These are phyloP conservation scores for Calephelis nemesis DNA, from an alignment of 1,140 invertebrate genomes.

Conservation along the genomic window DNA sequence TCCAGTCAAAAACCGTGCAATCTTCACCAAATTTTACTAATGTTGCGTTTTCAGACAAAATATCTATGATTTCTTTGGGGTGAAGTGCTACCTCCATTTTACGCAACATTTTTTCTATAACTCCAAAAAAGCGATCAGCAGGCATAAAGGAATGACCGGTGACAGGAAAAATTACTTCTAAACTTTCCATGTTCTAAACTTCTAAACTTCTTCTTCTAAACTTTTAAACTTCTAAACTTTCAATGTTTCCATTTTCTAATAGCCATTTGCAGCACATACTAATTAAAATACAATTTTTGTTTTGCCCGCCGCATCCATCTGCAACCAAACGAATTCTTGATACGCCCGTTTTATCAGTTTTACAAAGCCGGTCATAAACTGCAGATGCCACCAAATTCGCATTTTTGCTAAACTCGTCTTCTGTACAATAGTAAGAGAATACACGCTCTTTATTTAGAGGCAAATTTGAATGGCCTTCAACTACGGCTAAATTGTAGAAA, in stretches of 20 bases:
- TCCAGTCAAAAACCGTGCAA: conserved; percentile 24
- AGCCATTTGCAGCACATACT: conserved; percentile 34
- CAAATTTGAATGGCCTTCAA: conserved; percentile 6
- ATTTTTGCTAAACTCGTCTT: conserved; percentile 7
- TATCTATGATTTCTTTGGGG: conserved; percentile 28
- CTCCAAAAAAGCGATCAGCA: conserved; percentile 43
- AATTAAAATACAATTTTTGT: conserved; percentile 39
- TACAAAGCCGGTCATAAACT: conserved; percentile 7
- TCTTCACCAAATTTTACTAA: conserved; percentile 25
- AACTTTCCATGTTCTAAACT: no score
- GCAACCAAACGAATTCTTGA: conserved; percentile 29
- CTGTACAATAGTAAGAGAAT: not conserved
- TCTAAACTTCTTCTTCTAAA: no score
- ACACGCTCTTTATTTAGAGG: conserved; percentile 6
- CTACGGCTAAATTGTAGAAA: conserved; percentile 10
- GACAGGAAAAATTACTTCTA: conserved; percentile 44
- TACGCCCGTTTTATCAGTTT: conserved; percentile 25
- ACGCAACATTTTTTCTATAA: conserved; percentile 30
- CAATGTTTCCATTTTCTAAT: conserved; percentile 22
- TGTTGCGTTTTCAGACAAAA: conserved; percentile 20
- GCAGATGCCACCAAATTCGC: conserved; percentile 12
- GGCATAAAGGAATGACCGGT: conserved; percentile 49
- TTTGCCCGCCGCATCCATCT: conserved; percentile 41
- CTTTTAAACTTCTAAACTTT: conserved; percentile 35
- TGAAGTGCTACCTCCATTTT: conserved; percentile 24